phyloP scores from a whole-genome alignment of 2,797 vertebrate species.

The Mormyrus proboscirostris region DNA sequence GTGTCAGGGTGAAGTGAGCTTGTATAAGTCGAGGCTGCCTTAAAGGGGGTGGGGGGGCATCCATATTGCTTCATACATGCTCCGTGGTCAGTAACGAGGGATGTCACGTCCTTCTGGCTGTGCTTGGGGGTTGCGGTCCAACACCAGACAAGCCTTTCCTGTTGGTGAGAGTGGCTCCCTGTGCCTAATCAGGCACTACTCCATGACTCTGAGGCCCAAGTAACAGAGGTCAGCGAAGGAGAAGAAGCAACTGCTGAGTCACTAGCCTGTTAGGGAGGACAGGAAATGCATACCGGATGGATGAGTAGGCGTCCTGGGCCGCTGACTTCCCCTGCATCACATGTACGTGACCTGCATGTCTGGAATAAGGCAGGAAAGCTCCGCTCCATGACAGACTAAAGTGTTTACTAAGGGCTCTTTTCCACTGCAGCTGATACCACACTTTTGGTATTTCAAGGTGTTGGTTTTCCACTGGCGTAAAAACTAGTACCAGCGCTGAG shows the following conservation, averaged over 20 bases:
- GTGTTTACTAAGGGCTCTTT: not conserved
- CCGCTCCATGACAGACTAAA: not conserved
- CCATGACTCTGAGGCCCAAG: not conserved
- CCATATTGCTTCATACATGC: not conserved
- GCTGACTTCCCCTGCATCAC: not conserved
- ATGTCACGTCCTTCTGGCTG: not conserved
- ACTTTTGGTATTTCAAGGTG: not conserved
- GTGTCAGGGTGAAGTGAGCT: not conserved
- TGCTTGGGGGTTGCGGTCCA: not conserved
- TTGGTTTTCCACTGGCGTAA: not conserved
- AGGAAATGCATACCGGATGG: slow-evolving; percentile 29
- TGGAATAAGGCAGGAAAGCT: not conserved
- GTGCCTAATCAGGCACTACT: not conserved
- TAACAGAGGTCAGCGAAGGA: not conserved
- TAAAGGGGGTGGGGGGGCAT: not conserved
- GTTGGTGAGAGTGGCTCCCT: not conserved
- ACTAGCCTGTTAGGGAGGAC: slow-evolving; percentile 25
- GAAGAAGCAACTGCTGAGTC: slow-evolving; percentile 21
- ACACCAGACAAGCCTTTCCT: not conserved
- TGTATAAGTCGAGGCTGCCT: not conserved
- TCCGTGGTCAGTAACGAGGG: not conserved
- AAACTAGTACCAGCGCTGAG: not conserved
- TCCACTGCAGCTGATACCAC: not conserved
- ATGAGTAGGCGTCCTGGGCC: not conserved
- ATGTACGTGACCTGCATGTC: not conserved